Evolutionary conservation across 2,797 vertebrate genomes (phyloP).

Genomic region (Darevskia mixta): DNA sequence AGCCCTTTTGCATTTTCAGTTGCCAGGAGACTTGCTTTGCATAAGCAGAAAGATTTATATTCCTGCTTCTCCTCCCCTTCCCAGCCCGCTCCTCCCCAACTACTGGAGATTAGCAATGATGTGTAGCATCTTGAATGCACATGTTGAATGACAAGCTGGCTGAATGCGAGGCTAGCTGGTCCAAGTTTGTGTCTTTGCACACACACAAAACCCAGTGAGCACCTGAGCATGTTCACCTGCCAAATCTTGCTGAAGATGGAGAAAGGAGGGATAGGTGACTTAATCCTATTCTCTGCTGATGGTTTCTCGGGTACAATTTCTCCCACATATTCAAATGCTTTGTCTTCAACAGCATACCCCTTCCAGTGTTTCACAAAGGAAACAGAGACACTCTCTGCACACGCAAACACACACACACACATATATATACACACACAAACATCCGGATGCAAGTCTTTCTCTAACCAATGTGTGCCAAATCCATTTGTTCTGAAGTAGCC

Average conservation of each 20-base stretch:
- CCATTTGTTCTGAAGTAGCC: background rate
- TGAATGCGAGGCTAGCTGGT: slow-evolving; percentile 53
- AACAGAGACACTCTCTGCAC: background rate
- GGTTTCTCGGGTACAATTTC: slow-evolving; percentile 23
- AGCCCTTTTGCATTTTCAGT: slow-evolving; percentile 58
- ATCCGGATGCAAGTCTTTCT: no score
- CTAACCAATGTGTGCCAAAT: background rate
- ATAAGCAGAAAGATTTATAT: slow-evolving; percentile 66
- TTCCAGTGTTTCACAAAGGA: background rate
- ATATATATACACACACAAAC: no score
- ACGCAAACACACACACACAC: background rate
- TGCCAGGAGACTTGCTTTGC: slow-evolving; percentile 60
- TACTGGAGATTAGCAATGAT: slow-evolving; percentile 68
- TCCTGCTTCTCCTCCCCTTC: background rate
- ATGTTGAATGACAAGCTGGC: slow-evolving; percentile 72
- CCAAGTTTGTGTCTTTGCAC: slow-evolving; percentile 69
- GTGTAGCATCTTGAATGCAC: slow-evolving; percentile 65
- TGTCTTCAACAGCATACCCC: background rate
- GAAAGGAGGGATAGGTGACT: slow-evolving; percentile 44
- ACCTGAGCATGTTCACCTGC: slow-evolving; percentile 39
- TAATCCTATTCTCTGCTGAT: slow-evolving; percentile 27
- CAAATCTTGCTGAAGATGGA: slow-evolving; percentile 56
- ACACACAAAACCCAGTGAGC: slow-evolving; percentile 50
- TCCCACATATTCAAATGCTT: background rate
- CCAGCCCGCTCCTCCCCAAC: slow-evolving; percentile 15